These are phyloP conservation scores for Tupaia tana DNA, from an alignment of 2,113 vertebrate genomes.

Conservation along the genomic window DNA sequence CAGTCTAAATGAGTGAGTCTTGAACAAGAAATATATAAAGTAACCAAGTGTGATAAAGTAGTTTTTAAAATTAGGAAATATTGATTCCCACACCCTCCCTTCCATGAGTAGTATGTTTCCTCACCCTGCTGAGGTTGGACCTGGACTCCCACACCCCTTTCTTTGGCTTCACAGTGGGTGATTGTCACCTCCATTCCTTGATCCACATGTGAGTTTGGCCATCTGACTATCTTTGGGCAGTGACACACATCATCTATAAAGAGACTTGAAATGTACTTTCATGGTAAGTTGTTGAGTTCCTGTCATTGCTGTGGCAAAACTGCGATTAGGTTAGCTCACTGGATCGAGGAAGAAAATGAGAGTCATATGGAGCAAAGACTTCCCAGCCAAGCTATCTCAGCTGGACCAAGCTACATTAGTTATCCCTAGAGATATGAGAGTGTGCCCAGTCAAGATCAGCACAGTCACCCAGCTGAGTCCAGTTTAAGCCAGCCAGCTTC, in stretches of 20 bases:
- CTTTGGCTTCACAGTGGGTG: neutral
- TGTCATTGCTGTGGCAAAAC: neutral
- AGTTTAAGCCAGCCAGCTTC: neutral
- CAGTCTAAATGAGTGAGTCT: neutral
- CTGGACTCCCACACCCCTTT: too few relatives aligned
- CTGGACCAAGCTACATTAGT: neutral
- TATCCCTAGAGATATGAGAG: neutral
- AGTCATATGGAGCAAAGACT: neutral
- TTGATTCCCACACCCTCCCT: neutral
- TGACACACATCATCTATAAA: neutral
- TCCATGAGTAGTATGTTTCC: neutral
- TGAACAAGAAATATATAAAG: neutral
- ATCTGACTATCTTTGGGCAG: neutral
- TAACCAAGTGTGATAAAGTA: neutral
- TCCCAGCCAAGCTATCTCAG: neutral
- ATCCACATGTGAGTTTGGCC: neutral
- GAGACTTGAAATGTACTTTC: neutral
- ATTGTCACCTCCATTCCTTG: neutral
- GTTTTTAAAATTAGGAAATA: neutral
- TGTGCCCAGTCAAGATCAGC: neutral
- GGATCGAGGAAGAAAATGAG: neutral
- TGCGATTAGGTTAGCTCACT: neutral
- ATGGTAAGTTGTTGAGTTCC: neutral
- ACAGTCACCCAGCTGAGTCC: neutral
- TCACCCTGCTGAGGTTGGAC: neutral